Conservation (phyloP, 2,113 vertebrate genomes). For the Dasyornis broadbenti region DNA sequence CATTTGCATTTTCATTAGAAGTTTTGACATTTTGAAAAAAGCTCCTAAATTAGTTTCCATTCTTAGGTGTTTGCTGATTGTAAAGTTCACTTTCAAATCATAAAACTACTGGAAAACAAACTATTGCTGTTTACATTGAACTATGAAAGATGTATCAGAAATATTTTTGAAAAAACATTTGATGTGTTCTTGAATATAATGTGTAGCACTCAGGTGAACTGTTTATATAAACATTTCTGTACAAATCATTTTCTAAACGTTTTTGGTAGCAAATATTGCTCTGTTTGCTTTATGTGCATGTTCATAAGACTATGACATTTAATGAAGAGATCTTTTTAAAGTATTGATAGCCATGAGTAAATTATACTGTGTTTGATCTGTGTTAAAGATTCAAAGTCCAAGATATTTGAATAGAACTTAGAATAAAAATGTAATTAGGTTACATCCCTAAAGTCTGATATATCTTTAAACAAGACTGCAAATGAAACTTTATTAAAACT, state of each 20-base stretch:
- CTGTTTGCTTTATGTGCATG: constrained; percentile 24
- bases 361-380: constrained; percentile 83
- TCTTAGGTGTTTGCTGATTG: not conserved
- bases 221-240: not conserved
- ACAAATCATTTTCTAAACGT: not conserved
- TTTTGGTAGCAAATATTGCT: constrained; percentile 4
- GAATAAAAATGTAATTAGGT: constrained; percentile 81
- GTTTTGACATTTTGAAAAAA: not conserved
- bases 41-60: not conserved
- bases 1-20: not conserved
- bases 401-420: constrained; percentile 71
- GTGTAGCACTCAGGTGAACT: not conserved
- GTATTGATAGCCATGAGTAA: constrained; percentile 85
- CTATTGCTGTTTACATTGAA: not conserved
- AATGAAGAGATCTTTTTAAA: constrained; percentile 84
- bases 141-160: not conserved
- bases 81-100: not conserved
- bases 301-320: constrained; percentile 75
- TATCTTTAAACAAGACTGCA: constrained; percentile 81
- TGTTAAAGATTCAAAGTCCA: constrained; percentile 76
- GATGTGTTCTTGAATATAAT: not conserved
- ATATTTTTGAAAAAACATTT: not conserved
- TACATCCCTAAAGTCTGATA: constrained; percentile 80
- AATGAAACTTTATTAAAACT: constrained; percentile 81
- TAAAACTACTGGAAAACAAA: not conserved